phyloP scores from a whole-genome alignment of 2,113 vertebrate genomes.

The Mohoua ochrocephala region DNA sequence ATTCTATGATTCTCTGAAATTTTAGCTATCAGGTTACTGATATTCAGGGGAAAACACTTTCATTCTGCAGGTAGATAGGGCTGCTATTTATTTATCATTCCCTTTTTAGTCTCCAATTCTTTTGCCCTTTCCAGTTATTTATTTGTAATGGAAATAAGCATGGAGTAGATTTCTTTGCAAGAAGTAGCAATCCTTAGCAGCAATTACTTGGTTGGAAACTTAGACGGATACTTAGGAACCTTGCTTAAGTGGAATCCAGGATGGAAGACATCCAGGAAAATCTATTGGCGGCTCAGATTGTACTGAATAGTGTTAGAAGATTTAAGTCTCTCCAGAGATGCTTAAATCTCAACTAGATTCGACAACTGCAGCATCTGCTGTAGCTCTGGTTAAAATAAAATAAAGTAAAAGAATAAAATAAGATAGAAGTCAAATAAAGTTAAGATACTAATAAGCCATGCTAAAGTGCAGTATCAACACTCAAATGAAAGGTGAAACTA shows the following conservation, averaged over 20 bases:
- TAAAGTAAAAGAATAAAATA: background rate
- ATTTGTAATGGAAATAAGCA: constrained; percentile 56
- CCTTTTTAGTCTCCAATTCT: background rate
- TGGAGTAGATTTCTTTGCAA: constrained; percentile 24
- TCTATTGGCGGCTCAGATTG: constrained; percentile 37
- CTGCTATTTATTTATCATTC: background rate
- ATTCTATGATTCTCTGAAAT: background rate
- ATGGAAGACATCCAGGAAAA: constrained; percentile 69
- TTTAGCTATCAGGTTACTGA: background rate
- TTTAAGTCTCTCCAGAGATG: constrained; percentile 65
- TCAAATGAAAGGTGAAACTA: background rate
- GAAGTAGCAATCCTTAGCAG: constrained; percentile 17
- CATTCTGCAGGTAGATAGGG: background rate
- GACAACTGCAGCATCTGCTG: background rate
- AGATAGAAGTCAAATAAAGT: background rate
- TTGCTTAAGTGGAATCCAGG: constrained; percentile 60
- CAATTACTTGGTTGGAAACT: constrained; percentile 62
- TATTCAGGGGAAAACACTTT: background rate
- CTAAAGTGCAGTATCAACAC: background rate
- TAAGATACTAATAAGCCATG: background rate
- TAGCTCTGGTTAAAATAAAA: background rate
- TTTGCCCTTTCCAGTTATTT: background rate
- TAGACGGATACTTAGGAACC: constrained; percentile 47
- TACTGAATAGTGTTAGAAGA: constrained; percentile 56
- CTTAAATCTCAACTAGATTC: constrained; percentile 47